Conservation (phyloP, 2,888 invertebrate genomes). For the Campoplex capitator region DNA sequence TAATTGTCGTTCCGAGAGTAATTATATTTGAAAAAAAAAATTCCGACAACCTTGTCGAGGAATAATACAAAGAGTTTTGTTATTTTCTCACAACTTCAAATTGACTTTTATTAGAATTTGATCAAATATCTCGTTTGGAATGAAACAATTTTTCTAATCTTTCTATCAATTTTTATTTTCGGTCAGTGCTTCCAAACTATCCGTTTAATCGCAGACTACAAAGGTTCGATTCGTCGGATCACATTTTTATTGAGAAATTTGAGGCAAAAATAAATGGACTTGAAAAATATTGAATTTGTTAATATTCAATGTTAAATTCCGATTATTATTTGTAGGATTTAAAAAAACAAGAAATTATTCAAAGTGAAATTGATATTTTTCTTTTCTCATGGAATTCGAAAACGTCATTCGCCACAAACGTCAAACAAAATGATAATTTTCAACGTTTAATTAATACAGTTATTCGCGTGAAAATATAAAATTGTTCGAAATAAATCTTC, state of each 20-base stretch:
- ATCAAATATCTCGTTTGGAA: neutral
- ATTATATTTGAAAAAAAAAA: neutral
- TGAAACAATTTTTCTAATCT: neutral
- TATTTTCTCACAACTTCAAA: neutral
- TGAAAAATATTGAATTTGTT: neutral
- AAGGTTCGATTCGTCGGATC: neutral
- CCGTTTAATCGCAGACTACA: neutral
- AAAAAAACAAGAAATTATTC: no score
- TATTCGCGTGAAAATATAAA: neutral
- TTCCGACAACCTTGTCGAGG: neutral
- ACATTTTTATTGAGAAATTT: neutral
- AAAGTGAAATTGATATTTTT: neutral
- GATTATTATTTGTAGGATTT: no score
- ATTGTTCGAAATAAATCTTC: neutral
- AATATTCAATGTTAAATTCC: neutral
- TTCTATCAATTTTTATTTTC: neutral
- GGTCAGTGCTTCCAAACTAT: neutral
- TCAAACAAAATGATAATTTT: neutral
- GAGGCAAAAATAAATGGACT: neutral
- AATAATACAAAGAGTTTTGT: neutral
- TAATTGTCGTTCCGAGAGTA: neutral
- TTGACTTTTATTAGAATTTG: neutral
- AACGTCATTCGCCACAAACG: neutral
- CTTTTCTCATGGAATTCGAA: neutral
- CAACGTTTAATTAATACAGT: neutral